Conservation (phyloP, 2,797 vertebrate species). For the Harpagifer antarcticus region DNA sequence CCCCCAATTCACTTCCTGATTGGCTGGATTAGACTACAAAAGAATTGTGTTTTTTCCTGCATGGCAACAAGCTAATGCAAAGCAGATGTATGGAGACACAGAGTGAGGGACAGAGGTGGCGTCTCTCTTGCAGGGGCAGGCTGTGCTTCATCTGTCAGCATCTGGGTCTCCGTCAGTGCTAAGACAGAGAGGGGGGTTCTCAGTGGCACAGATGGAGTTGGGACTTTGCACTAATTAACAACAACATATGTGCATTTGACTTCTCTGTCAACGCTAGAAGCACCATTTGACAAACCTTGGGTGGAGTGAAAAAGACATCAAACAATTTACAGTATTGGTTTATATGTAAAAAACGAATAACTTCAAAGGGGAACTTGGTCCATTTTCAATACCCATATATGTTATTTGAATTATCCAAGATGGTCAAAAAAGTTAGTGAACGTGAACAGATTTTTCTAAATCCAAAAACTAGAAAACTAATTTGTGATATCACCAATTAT, state of each 20-base stretch:
- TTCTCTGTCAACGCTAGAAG: constrained; percentile 33
- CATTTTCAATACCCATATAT: no score
- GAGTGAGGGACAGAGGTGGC: constrained; percentile 66
- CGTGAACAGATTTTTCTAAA: no score
- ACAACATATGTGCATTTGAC: constrained; percentile 60
- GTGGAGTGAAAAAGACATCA: constrained; percentile 21
- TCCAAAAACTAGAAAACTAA: no score
- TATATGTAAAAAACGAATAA: neutral
- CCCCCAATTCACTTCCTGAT: constrained; percentile 85
- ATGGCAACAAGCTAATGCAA: constrained; percentile 83
- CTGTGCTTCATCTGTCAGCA: constrained; percentile 73
- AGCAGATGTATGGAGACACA: constrained; percentile 73
- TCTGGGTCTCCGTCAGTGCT: constrained; percentile 40
- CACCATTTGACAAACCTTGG: constrained; percentile 8
- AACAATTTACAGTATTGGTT: neutral
- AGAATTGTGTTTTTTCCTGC: constrained; percentile 85
- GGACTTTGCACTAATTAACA: constrained; percentile 68
- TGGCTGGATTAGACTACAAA: constrained; percentile 86
- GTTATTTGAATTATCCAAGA: no score
- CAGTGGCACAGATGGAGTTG: constrained; percentile 70
- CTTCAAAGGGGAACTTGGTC: neutral
- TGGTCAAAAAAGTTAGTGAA: no score
- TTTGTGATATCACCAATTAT: no score
- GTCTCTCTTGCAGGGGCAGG: constrained; percentile 63
- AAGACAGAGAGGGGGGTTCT: constrained; percentile 48